Percentiles rank a stretch among this genome's conserved stretches.
Evolutionary conservation across 2,888 invertebrate genomes (phyloP).

Genomic region (Tachina fera): DNA sequence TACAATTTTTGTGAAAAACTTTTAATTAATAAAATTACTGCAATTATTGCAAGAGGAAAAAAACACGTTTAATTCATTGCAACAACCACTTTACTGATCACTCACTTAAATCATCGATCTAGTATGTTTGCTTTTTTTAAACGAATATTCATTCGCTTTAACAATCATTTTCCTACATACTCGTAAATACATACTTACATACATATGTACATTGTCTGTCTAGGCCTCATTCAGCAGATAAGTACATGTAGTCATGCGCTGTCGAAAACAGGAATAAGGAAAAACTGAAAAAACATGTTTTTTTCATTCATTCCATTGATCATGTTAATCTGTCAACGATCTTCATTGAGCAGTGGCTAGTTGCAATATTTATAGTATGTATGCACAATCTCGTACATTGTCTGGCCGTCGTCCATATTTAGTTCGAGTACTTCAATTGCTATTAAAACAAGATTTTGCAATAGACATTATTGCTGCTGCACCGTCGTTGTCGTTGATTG

Average conservation of each 20-base stretch:
- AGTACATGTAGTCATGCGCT: neutral
- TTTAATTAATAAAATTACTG: conserved; percentile 59
- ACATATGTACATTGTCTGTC: neutral
- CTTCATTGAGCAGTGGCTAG: conserved; percentile 22
- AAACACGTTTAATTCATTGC: conserved; percentile 40
- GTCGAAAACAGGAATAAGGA: conserved; percentile 39
- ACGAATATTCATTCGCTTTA: conserved; percentile 5
- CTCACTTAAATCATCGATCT: conserved; percentile 15
- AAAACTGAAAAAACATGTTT: conserved; percentile 31
- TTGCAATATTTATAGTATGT: neutral
- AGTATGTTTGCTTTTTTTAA: conserved; percentile 7
- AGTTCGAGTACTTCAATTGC: conserved; percentile 12
- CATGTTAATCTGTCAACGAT: conserved; percentile 57
- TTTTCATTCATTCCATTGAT: conserved; percentile 34
- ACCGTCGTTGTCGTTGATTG: conserved; percentile 4
- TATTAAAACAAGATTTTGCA: conserved; percentile 49
- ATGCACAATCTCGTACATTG: neutral
- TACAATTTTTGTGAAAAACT: conserved; percentile 45
- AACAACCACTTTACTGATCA: conserved; percentile 25
- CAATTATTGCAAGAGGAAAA: conserved; percentile 42
- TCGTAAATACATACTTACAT: neutral
- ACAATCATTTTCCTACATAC: conserved; percentile 5
- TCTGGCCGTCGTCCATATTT: neutral
- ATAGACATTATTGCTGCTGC: neutral
- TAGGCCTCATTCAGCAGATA: neutral